Conservation (phyloP, 1,140 invertebrate species). For the Saccostrea echinata region DNA sequence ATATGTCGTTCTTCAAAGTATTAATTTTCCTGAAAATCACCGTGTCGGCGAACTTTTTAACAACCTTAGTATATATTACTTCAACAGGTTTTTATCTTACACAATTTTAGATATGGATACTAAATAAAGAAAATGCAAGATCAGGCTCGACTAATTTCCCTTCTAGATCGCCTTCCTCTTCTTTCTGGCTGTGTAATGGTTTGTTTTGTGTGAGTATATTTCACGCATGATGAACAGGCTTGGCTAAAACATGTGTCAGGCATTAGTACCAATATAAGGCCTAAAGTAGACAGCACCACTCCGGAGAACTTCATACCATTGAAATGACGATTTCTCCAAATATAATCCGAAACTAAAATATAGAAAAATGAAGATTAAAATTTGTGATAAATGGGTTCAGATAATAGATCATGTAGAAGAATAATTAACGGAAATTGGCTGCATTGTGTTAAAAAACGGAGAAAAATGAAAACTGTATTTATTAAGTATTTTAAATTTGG, state of each 20-base stretch:
- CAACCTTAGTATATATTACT: no score
- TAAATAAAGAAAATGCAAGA: neutral
- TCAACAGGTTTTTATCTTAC: no score
- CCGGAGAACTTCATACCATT: neutral
- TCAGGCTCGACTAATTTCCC: neutral
- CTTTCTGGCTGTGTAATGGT: neutral
- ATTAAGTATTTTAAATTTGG: no score
- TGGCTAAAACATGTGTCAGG: neutral
- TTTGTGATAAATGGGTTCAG: no score
- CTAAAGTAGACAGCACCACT: neutral
- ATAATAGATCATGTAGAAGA: no score
- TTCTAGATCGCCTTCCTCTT: neutral
- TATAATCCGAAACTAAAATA: constrained; percentile 5
- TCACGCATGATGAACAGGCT: neutral
- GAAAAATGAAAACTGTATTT: no score
- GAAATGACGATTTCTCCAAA: neutral
- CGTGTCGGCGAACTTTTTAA: no score
- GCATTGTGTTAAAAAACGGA: no score
- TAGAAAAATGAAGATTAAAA: neutral
- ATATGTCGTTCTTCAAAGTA: no score
- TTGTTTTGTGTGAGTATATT: neutral
- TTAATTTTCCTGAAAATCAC: no score
- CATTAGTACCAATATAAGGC: neutral
- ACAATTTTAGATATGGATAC: no score
- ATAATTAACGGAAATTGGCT: no score